Evolutionary conservation across 2,797 vertebrate genomes (phyloP).

Genomic region (Sebastes kiyomatsui): DNA sequence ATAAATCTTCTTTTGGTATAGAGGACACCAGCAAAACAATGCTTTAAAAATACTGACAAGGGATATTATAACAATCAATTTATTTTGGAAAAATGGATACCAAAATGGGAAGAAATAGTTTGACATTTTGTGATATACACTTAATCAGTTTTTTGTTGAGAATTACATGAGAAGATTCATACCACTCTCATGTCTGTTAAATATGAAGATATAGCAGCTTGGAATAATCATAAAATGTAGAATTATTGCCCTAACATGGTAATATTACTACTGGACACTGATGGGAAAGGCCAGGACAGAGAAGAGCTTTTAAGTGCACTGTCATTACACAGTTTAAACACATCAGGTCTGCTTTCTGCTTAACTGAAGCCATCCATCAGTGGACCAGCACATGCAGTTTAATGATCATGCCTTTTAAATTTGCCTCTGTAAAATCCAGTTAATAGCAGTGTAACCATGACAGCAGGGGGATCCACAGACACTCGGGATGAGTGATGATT

Average conservation of each 20-base stretch:
- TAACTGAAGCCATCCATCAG: conserved; percentile 51
- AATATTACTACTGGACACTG: background rate
- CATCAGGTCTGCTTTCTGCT: conserved; percentile 31
- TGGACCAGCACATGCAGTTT: conserved; percentile 28
- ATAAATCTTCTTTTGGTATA: background rate
- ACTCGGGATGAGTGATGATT: conserved; percentile 21
- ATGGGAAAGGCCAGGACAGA: background rate
- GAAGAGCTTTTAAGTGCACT: conserved; percentile 49
- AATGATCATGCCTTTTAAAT: conserved; percentile 69
- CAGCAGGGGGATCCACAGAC: conserved; percentile 27
- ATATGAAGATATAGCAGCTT: background rate
- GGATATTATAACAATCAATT: background rate
- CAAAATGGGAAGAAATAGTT: background rate
- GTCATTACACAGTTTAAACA: conserved; percentile 53
- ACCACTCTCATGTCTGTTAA: background rate
- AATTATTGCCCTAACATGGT: background rate
- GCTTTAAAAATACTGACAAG: background rate
- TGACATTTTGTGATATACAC: background rate
- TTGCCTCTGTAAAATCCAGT: conserved; percentile 30
- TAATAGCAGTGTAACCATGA: conserved; percentile 45
- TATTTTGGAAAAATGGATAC: background rate
- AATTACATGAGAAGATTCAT: background rate
- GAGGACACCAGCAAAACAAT: background rate
- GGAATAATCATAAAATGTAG: background rate
- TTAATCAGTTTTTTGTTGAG: background rate